Percentiles rank a stretch among this genome's conserved stretches.
Evolutionary conservation across 2,888 invertebrate species (phyloP).

Genomic region (Philaethria dido): DNA sequence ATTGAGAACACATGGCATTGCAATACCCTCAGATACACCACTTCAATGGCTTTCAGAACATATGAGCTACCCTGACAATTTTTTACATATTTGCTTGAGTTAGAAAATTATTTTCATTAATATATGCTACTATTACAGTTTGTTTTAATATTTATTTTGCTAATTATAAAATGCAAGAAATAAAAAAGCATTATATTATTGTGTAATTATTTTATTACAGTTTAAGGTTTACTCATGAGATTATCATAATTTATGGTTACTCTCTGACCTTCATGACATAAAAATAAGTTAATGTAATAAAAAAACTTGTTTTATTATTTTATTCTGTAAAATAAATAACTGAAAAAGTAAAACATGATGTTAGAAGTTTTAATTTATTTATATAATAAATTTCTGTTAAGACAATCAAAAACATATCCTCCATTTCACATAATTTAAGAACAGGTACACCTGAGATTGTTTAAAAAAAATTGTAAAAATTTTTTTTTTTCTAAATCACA

Average conservation of each 20-base stretch:
- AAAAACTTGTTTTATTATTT: too few species aligned
- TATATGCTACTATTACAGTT: not conserved
- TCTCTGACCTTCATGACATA: not conserved
- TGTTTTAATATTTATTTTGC: not conserved
- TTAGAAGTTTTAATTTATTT: not conserved
- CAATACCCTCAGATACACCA: constrained; percentile 93
- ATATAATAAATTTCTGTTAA: not conserved
- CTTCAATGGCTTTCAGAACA: constrained; percentile 99
- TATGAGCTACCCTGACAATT: constrained; percentile 99
- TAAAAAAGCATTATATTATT: not conserved
- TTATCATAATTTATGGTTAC: not conserved
- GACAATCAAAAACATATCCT: not conserved
- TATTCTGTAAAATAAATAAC: too few species aligned
- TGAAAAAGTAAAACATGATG: too few species aligned
- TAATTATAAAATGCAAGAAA: not conserved
- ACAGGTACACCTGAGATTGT: not conserved
- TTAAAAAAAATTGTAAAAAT: not conserved
- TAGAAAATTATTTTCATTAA: constrained; percentile 28
- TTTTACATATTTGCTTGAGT: constrained; percentile 92
- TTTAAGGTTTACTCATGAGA: not conserved
- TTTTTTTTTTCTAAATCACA: not conserved
- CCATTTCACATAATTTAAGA: not conserved
- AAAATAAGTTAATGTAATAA: too few species aligned
- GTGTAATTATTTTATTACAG: not conserved
- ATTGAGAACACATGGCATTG: constrained; percentile 94